These are phyloP conservation scores for Triplophysa siluroides DNA, from an alignment of 2,113 vertebrate species.

Conservation along the genomic window DNA sequence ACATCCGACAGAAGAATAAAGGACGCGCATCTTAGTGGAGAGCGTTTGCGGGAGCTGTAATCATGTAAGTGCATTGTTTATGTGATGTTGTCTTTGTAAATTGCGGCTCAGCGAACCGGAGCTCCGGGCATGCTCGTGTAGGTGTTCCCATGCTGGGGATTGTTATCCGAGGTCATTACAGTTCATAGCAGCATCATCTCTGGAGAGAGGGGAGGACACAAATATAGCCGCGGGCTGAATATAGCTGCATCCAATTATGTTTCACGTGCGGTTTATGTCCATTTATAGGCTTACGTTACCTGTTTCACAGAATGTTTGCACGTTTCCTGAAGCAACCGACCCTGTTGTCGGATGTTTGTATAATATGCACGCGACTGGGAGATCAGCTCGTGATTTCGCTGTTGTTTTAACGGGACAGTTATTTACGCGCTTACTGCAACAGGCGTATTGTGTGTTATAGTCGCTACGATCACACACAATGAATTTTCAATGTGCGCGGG, in stretches of 20 bases:
- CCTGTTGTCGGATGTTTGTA: neutral
- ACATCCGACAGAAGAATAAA: constrained; percentile 50
- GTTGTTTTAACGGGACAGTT: neutral
- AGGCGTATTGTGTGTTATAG: constrained; percentile 23
- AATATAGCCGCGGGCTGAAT: constrained; percentile 3
- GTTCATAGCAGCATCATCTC: constrained; percentile 53
- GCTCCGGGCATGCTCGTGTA: constrained; percentile 30
- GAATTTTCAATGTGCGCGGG: constrained; percentile 43
- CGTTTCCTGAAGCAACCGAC: neutral
- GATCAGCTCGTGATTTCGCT: no score
- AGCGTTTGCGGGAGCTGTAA: constrained; percentile 25
- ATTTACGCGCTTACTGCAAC: constrained; percentile 27
- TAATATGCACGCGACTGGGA: neutral
- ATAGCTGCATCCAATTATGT: neutral
- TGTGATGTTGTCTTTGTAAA: constrained; percentile 7
- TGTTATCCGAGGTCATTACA: constrained; percentile 39
- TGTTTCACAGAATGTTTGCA: neutral
- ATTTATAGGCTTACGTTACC: neutral
- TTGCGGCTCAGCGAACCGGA: constrained; percentile 25
- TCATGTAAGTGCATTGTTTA: constrained; percentile 45
- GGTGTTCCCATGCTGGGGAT: constrained; percentile 5
- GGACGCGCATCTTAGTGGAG: constrained; percentile 31
- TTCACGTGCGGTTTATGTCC: neutral
- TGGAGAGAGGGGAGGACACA: neutral
- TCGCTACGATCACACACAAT: constrained; percentile 25